Percentiles rank a stretch among this genome's conserved stretches.
Evolutionary conservation across 2,797 vertebrate genomes (phyloP).

Genomic region (Chloroceryle inda): DNA sequence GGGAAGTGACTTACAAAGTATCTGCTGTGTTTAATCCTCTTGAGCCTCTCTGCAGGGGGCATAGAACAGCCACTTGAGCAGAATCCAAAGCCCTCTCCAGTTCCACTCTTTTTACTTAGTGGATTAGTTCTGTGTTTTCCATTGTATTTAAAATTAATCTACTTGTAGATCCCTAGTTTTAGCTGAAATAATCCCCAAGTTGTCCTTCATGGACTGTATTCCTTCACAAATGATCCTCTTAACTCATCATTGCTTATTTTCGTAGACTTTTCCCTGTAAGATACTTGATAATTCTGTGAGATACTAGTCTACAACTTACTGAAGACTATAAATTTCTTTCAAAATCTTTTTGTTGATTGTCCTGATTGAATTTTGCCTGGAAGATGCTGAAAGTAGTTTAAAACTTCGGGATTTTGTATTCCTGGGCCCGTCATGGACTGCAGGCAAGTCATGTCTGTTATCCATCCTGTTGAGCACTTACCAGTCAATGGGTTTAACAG

Average conservation of each 20-base stretch:
- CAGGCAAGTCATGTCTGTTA: not conserved
- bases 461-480: not conserved
- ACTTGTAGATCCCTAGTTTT: conserved; percentile 6
- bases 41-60: not conserved
- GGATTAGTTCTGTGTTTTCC: conserved; percentile 6
- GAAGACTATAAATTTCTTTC: not conserved
- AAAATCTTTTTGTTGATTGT: not conserved
- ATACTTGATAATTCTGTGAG: not conserved
- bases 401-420: not conserved
- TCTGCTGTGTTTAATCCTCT: not conserved
- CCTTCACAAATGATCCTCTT: not conserved
- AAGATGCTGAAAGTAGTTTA: not conserved
- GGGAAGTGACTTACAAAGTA: not conserved
- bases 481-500: not conserved
- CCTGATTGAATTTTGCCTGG: not conserved
- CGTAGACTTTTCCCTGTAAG: not conserved
- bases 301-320: not conserved
- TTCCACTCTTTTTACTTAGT: not conserved
- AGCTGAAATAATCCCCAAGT: not conserved
- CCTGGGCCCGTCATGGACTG: not conserved
- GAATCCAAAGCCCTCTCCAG: not conserved
- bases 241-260: not conserved
- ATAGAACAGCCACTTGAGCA: not conserved
- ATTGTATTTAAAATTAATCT: conserved; percentile 1
- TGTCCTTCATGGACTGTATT: not conserved